Base-by-base conservation (phyloP, 2,113 vertebrate species). In the Phalacrocorax carbo region DNA sequence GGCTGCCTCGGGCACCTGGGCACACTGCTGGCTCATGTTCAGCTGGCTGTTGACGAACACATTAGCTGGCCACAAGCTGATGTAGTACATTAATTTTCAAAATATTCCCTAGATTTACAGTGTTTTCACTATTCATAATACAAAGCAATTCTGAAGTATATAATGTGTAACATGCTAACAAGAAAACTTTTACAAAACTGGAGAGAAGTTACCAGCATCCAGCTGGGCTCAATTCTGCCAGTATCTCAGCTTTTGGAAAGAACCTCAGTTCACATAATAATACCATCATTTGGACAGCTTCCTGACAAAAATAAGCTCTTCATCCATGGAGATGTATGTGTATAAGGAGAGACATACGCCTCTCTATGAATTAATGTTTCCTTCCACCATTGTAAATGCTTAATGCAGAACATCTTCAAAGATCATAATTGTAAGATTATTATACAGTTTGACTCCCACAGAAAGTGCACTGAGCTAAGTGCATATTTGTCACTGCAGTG, bases 371-470 rank as follows among this genome's bases (percentile, higher is more conserved):
- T 87, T 87, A 92, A 87, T 85, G 58, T 86, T 94, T 97, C 89
- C 86, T 94, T 95, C 84, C 70, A 96, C 68, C 26, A 48, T 77
- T 95, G 70, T 85, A 90, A 94, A 94, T 82, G 58, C 88, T 96
- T 96, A 95, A 96, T 61, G 89, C 86, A 77, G 89, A 97, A 87
- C 58, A 84, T 93, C 93, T 93, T 97, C 84, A 97, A 94, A 95
- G 76, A 94, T 93, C 49, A 6, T 95, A 87, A 96, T 58, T 94
- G 70, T 73, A 80, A 86, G 70, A 86, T 85, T 93, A 87, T 95
- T 94, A 93, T 57, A 65, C 81, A 69, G 73, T 85, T 94, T 87
- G 89, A 92, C 93, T 94, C 89, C 81, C 82, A 91, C 87, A 77
- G 84, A 97, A 94, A 91, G 88, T 73, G 91, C 81, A 91, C 0